A percentile compares a stretch with the other conserved stretches of the same genome.
phyloP scores from a whole-genome alignment of 2,797 vertebrate genomes.

The Mus caroli region DNA sequence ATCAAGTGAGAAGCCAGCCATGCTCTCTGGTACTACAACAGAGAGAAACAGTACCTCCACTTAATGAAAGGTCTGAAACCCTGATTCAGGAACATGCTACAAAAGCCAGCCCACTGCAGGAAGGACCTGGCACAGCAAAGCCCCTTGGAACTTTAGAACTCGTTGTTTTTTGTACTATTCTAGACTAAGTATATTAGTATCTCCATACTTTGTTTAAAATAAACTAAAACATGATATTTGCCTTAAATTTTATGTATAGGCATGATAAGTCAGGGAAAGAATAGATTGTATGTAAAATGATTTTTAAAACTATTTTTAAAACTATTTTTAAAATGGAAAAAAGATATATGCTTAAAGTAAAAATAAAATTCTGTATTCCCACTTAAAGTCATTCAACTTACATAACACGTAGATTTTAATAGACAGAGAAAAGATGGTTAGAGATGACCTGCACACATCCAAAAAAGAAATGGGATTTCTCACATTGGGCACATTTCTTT shows the following conservation, averaged over 20 bases:
- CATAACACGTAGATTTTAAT: background rate
- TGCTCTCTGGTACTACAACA: too few species aligned
- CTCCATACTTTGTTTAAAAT: too few species aligned
- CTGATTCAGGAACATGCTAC: background rate
- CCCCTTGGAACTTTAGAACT: background rate
- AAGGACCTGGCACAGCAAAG: background rate
- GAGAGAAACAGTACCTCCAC: background rate
- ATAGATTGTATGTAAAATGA: too few species aligned
- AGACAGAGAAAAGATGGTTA: background rate
- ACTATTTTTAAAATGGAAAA: too few species aligned
- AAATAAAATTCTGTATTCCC: too few species aligned
- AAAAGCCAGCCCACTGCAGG: background rate
- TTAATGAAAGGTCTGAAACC: background rate
- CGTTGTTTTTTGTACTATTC: too few species aligned
- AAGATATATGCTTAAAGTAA: too few species aligned
- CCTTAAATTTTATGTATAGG: too few species aligned
- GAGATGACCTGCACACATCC: background rate
- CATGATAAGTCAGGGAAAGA: too few species aligned
- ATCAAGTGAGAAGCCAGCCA: background rate
- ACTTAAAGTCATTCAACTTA: background rate
- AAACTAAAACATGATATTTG: too few species aligned
- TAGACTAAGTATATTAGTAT: too few species aligned
- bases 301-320: too few species aligned
- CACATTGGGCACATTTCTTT: background rate
- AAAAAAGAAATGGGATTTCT: background rate